Conservation (phyloP, 2,888 invertebrate genomes). For the Sinotaia quadrata region DNA sequence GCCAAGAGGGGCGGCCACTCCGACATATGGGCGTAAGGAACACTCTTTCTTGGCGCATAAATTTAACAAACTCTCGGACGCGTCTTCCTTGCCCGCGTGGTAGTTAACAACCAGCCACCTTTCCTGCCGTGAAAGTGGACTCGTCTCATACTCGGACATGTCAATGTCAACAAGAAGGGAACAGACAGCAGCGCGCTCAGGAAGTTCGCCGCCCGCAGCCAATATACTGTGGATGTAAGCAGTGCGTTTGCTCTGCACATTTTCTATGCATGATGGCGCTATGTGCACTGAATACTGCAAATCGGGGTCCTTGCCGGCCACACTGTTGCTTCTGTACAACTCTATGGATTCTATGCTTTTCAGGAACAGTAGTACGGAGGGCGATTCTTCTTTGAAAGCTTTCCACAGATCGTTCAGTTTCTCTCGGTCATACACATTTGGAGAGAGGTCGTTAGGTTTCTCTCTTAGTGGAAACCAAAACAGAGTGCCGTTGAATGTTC, state of each 20-base stretch:
- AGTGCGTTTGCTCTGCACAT: not conserved
- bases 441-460: constrained; percentile 53
- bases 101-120: constrained; percentile 47
- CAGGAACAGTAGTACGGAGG: constrained; percentile 61
- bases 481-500: constrained; percentile 56
- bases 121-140: not conserved
- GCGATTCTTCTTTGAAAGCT: constrained; percentile 54
- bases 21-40: constrained; percentile 51
- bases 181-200: not conserved
- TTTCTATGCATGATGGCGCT: not conserved
- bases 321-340: constrained; percentile 42
- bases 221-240: not conserved
- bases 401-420: constrained; percentile 53
- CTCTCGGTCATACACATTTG: constrained; percentile 43
- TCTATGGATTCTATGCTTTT: constrained; percentile 55
- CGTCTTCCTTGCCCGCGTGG: constrained; percentile 35
- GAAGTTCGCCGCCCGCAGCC: not conserved
- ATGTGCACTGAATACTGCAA: constrained; percentile 1
- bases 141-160: not conserved
- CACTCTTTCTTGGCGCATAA: constrained; percentile 37
- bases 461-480: constrained; percentile 65
- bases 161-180: not conserved
- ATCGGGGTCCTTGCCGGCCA: not conserved
- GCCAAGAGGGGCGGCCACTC: constrained; percentile 47
- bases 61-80: constrained; percentile 37